Conservation (phyloP, 2,113 vertebrate genomes). For the Rhodinocichla rosea region DNA sequence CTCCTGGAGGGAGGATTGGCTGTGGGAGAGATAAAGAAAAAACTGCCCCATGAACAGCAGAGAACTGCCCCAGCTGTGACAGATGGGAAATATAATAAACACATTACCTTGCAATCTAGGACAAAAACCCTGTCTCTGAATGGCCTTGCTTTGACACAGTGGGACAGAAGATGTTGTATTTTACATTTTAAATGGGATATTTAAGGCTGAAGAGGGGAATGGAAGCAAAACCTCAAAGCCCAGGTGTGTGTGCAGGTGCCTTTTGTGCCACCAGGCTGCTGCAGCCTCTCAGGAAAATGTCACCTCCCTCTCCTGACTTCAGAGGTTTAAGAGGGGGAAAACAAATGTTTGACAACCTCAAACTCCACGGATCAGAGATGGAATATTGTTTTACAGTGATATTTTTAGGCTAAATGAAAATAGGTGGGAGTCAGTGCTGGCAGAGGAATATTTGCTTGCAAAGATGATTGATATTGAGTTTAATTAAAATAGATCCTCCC, state of each 20-base stretch:
- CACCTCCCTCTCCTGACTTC: neutral
- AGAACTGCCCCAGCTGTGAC: too few relatives aligned
- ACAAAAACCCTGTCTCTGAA: neutral
- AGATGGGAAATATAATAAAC: too few relatives aligned
- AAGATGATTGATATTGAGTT: neutral
- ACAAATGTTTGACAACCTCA: neutral
- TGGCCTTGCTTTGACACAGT: neutral
- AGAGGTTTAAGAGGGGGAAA: neutral
- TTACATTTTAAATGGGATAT: neutral
- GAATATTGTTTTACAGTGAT: neutral
- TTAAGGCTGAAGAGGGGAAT: neutral
- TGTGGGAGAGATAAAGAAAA: too few relatives aligned
- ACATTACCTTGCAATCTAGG: too few relatives aligned
- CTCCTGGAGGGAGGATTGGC: too few relatives aligned
- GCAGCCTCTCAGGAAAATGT: neutral
- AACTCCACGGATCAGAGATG: neutral
- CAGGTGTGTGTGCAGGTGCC: rapidly evolving
- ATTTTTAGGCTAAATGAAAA: constrained; percentile 20
- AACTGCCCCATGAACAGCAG: too few relatives aligned
- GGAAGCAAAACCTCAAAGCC: rapidly evolving
- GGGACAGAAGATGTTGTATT: neutral
- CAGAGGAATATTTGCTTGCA: neutral
- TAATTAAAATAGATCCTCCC: constrained; percentile 6
- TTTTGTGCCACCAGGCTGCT: neutral
- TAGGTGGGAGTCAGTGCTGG: neutral